Conservation (phyloP, 2,113 vertebrate genomes). For the Lepus timidus region DNA sequence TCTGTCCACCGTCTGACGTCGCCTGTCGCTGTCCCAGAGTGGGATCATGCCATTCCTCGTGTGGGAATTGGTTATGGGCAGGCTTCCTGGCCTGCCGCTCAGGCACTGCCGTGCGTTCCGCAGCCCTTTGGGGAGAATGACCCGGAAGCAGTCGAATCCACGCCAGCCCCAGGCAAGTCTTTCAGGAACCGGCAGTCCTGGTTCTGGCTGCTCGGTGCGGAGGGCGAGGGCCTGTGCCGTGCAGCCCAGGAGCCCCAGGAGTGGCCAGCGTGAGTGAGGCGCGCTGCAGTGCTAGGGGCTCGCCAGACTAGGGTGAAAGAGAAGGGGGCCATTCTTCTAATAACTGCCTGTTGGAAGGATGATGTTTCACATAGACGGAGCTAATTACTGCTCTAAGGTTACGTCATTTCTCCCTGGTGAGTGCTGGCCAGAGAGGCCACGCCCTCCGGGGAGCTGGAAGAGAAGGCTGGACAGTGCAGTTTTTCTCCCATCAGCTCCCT, state of each 20-base stretch:
- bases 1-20: too few species aligned
- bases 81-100: not conserved
- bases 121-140: not conserved
- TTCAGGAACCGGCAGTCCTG: not conserved
- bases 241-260: not conserved
- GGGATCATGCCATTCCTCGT: too few species aligned
- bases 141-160: constrained; percentile 50
- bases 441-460: not conserved
- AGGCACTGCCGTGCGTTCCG: not conserved
- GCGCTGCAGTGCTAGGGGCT: not conserved
- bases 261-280: not conserved
- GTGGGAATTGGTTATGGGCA: not conserved
- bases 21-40: not conserved
- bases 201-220: not conserved
- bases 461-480: not conserved
- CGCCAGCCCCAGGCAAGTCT: not conserved
- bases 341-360: not conserved
- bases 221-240: not conserved
- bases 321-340: not conserved
- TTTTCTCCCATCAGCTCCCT: not conserved
- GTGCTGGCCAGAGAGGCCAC: not conserved
- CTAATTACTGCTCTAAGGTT: not conserved
- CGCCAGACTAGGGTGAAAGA: not conserved
- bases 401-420: not conserved
- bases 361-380: not conserved